Evolutionary conservation across 2,888 invertebrate genomes (phyloP), one percentile per base, ranked within the genome.

Genomic region (Brachyptera risi): DNA sequence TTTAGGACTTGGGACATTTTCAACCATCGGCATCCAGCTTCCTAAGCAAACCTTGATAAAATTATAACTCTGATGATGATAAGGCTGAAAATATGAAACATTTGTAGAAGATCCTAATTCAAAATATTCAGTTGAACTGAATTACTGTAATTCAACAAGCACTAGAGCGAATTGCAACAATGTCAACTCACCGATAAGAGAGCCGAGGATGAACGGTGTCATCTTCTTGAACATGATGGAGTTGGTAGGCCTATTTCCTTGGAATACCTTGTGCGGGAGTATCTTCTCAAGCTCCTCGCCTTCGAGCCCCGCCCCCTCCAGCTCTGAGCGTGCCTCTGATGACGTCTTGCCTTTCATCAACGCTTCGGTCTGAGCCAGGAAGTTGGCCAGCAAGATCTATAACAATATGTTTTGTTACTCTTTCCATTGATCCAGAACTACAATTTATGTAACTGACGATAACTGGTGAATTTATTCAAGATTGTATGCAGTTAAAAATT

Each of bases 331-430:
- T 0, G 93, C 95, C 79, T 89, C 83, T 1, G 75, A 79, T 19
- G 71, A 64, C 3, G 78, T 80, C 71, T 87, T 87, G 37, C 88
- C 88, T 68, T 87, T 88, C 96, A 98, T 97, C 56, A 99, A 80
- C 15, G 99, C 99, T 75, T 99, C 99, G 0, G 98, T 97, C 79
- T 99, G 99, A 11, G 99, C 99, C 67, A 99, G 80, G 80, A 97
- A 99, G 78, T 99, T 99, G 0, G 98, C 91, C 63, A 97, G 76
- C 63, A 99, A 80, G 70, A 98, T 95, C 83, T 83, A n/a, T n/a
- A 69, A 21, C 67, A 68, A 61, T 59, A 63, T 38, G 26, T 51
- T 40, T 40, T 11, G 31, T 31, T n/a, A 27, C 1, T 13, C 17
- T 26, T 13, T n/a, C 26, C 42, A 60, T 23, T 27, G 19, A 23